Evolutionary conservation across 2,888 invertebrate genomes (phyloP), one percentile per base, ranked within the genome.

Genomic region (Idaea aversata): DNA sequence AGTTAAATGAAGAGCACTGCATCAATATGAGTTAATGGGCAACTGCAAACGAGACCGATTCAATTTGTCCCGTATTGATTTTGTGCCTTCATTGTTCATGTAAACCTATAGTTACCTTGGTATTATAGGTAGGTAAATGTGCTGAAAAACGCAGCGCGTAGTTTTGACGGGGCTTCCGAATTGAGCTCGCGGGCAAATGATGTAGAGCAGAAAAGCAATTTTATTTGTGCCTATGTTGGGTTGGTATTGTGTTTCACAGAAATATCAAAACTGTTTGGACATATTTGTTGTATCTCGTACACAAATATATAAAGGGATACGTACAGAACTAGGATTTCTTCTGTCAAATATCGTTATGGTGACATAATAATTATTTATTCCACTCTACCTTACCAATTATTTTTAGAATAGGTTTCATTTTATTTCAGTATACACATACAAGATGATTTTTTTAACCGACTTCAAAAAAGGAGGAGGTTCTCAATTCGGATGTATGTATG

Each of bases 31-130:
- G 47, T 47, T 47, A 59, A 59, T 59, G 59, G 59, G 59, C 69
- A 71, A 75, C 76, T 77, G 72, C 75, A 77, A 72, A 72, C 70
- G 72, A 71, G 70, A 74, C 77, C 73, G 78, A 76, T 79, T 79
- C 81, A 77, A 79, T 76, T 77, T 75, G 74, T 70, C 72, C 73
- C 68, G 77, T 79, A 83, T 82, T 78, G 83, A 83, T 82, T 83
- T 82, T 81, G 73, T 72, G 69, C 68, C 69, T 71, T 68, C 68
- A 71, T 71, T 68, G 67, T 69, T 69, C 70, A 70, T 67, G 67
- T 59, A 59, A 59, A 25, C 13, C 58, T 15, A 16, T 59, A 59
- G 25, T 25, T 25, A 59, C 10, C 59, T 59, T 34, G 25, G 34
- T 25, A 25, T 25, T 25, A 25, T 25, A 15, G 34, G 16, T 25